phyloP scores from a whole-genome alignment of 1,140 invertebrate genomes.

The Solenopsis invicta region DNA sequence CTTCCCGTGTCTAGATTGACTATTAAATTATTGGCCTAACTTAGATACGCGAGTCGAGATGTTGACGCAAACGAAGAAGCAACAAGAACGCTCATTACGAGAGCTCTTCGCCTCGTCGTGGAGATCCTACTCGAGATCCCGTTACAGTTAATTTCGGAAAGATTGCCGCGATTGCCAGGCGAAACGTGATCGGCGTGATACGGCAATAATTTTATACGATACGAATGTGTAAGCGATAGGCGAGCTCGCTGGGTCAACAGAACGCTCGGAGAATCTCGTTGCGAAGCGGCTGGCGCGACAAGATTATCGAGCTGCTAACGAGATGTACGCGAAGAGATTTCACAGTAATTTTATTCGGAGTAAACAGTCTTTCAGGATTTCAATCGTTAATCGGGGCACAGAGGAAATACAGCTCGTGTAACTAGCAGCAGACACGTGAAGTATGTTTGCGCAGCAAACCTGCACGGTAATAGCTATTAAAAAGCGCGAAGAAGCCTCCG shows the following conservation, averaged over 20 bases:
- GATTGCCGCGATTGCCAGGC: constrained; percentile 17
- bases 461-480: constrained; percentile 38
- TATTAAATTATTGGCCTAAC: constrained; percentile 78
- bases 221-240: not conserved
- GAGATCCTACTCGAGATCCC: constrained; percentile 43
- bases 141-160: constrained; percentile 51
- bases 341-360: constrained; percentile 9
- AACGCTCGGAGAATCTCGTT: not conserved
- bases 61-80: constrained; percentile 8
- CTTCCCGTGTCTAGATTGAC: constrained; percentile 77
- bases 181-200: not conserved
- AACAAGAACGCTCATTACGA: not conserved
- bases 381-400: not conserved
- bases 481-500: not conserved
- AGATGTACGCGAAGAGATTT: not conserved
- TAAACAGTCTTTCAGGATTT: not conserved
- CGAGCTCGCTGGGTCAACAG: not conserved
- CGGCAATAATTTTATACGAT: constrained; percentile 16
- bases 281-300: not conserved
- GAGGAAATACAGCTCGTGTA: constrained; percentile 6
- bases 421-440: not conserved
- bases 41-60: constrained; percentile 40
- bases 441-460: constrained; percentile 24
- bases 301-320: not conserved
- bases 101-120: not conserved